Evolutionary conservation across 2,888 invertebrate genomes (phyloP).

Genomic region (Acleris laterana): DNA sequence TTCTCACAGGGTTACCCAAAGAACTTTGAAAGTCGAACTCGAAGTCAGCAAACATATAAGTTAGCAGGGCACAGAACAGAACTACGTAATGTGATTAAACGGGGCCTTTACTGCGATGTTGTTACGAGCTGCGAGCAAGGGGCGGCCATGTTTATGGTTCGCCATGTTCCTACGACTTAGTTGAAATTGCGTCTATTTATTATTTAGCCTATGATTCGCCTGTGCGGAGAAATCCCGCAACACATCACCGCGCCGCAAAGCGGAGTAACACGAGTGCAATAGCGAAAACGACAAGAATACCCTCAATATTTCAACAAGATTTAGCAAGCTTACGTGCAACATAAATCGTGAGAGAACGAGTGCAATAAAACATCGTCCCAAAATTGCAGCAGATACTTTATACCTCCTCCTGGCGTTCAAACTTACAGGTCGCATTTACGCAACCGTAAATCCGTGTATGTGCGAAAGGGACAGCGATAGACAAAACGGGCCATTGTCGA

Average conservation of each 20-base stretch:
- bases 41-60: constrained; percentile 8
- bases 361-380: constrained; percentile 32
- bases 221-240: constrained; percentile 15
- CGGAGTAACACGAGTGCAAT: constrained; percentile 8
- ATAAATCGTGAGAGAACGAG: constrained; percentile 24
- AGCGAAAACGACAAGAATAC: constrained; percentile 10
- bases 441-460: constrained; percentile 16
- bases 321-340: constrained; percentile 20
- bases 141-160: constrained; percentile 23
- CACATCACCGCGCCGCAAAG: constrained; percentile 12
- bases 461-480: constrained; percentile 29
- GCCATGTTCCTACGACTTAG: constrained; percentile 23
- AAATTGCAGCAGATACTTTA: constrained; percentile 25
- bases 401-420: constrained; percentile 13
- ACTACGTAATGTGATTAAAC: constrained; percentile 29
- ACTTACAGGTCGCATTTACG: constrained; percentile 4
- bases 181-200: constrained; percentile 30
- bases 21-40: constrained; percentile 10
- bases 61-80: constrained; percentile 11
- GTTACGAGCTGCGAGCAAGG: constrained; percentile 13
- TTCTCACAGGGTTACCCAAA: constrained; percentile 4
- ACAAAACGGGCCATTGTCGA: constrained; percentile 21
- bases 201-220: constrained; percentile 19
- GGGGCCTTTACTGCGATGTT: constrained; percentile 19
- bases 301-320: constrained; percentile 31